Evolutionary conservation across 1,140 invertebrate species (phyloP), one percentile per base, ranked within the genome.

Genomic region (Drosophila carrolli): DNA sequence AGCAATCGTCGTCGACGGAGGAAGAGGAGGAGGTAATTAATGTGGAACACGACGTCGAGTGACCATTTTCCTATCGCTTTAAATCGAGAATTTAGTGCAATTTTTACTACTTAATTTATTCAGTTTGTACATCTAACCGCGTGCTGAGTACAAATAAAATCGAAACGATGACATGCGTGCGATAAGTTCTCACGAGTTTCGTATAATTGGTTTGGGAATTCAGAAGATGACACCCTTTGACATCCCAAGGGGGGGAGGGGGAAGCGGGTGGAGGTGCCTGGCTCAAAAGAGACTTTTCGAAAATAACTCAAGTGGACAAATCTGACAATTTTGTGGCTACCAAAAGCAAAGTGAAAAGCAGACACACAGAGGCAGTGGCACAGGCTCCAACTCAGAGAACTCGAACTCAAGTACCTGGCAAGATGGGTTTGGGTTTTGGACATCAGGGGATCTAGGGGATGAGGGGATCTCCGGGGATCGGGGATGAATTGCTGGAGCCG

Each of bases 21-120:
- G 55, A 53, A 7, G 70, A 94, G 7, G 95, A 96, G 81, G 95
- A 96, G 85, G 95, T 96, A 82, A 96, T 96, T 85, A 96, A 96
- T 78, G 96, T 96, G 2, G 95, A 96, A 71, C 95, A 96, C 63
- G 95, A 95, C 23, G 94, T 94, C 43, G 56, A 72, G 44, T 66
- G 61, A 67, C 61, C 74, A 61, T 57, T 72, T 83, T 84, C 81
- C 81, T 74, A 77, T 65, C 66, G 82, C 82, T 83, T 83, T 72
- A 82, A 82, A 53, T 53, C 48, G 50, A 63, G 54, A 86, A 79
- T 81, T 74, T 89, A 89, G 84, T 89, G 84, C 84, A 89, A 89
- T 89, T 89, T 88, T 66, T 59, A 78, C 58, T 67, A 78, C 58
- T 67, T 67, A 77, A 89, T 89, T 89, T 84, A 89, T 89, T 80